Conservation (phyloP, 1,140 invertebrate species). For the Andrena cerasifolii region DNA sequence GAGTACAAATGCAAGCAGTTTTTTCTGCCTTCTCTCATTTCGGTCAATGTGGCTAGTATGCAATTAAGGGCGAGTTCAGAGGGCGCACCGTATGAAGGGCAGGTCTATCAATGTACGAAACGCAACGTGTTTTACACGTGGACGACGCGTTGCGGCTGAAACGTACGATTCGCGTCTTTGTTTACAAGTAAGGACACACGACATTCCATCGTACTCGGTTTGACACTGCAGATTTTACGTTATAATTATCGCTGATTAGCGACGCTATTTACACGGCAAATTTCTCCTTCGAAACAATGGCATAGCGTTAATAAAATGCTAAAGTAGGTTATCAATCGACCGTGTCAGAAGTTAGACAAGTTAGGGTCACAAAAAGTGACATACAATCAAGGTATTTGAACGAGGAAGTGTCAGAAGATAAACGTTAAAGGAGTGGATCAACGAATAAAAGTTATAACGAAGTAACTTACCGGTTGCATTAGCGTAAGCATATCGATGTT, state of each 20-base stretch:
- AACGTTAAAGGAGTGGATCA: neutral
- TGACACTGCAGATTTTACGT: conserved; percentile 15
- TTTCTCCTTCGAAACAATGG: neutral
- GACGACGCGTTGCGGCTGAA: conserved; percentile 44
- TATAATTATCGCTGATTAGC: conserved; percentile 6
- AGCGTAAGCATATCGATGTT: conserved; percentile 66
- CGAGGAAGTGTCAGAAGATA: neutral
- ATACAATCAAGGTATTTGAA: neutral
- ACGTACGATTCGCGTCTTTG: conserved; percentile 52
- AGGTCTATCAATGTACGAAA: conserved; percentile 28
- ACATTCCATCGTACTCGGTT: conserved; percentile 50
- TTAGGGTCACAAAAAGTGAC: neutral
- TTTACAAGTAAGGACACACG: conserved; percentile 58
- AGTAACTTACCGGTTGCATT: conserved; percentile 71
- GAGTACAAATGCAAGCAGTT: too few relatives aligned
- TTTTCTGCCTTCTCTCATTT: neutral
- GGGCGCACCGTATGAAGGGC: conserved; percentile 20
- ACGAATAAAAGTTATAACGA: neutral
- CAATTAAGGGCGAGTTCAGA: conserved; percentile 36
- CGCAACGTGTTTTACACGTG: conserved; percentile 61
- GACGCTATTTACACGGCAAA: conserved; percentile 6
- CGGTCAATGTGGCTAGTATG: neutral
- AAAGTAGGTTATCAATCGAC: conserved; percentile 47
- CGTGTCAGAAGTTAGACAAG: conserved; percentile 5
- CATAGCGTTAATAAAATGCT: conserved; percentile 15